Base-by-base conservation (phyloP, 2,888 invertebrate species). In the Amphiduros pacificus region DNA sequence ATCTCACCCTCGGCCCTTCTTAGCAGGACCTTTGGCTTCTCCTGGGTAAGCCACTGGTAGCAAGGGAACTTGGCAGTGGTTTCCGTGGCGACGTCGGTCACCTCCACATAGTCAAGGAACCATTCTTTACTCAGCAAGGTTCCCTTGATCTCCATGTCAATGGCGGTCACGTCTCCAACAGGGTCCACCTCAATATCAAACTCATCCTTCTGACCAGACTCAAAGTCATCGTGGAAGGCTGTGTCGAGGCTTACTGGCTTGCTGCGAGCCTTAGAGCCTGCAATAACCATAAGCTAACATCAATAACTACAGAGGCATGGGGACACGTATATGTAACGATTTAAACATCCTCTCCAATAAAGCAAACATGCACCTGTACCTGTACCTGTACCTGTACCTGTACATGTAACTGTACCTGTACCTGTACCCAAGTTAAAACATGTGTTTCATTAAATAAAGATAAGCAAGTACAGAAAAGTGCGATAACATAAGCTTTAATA, bases 151-250 rank as follows among this genome's bases (percentile, higher is more conserved):
- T 50, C 50, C 54, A 65, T 60, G 32, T 65, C 24, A 3, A 66
- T 54, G 6, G 61, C 44, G 26, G 48, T n/a, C 17, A 64, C 40
- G 14, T 63, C 59, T 11, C 67, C 67, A 4, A 67, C 62, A 29
- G 52, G 31, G 1, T 27, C 28, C 9, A 22, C 58, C n/a, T 44
- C 41, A 1, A 51, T 31, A 36, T 57, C 29, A 36, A 67, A 67
- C 20, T 40, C 57, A 40, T 67, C 66, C 9, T 54, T 57, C 28
- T 57, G 53, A 11, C 63, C 63, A 1, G 52, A 14, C 48, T 67
- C 66, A 48, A 67, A 67, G 62, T 67, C 61, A 36, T 67, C 66
- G 20, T 62, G 61, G 40, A 67, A 56, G 6, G 50, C n/a, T 0
- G 56, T 57, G 60, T 61, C 61, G 20, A 67, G 60, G 29, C 31